Conservation (phyloP, 2,888 invertebrate species). For the Laspeyria flexula region DNA sequence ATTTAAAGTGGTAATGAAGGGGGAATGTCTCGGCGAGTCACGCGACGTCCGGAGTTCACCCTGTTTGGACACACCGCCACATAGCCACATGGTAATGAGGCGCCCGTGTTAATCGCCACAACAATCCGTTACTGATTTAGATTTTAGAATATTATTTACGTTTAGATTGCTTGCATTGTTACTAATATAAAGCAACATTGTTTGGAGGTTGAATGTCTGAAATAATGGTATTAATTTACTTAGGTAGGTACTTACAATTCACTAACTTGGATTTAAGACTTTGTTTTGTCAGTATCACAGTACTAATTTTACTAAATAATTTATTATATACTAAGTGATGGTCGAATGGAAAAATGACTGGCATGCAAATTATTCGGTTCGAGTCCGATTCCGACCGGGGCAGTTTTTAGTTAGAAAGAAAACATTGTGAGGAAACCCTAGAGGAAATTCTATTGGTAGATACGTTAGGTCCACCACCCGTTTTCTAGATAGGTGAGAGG, state of each 20-base stretch:
- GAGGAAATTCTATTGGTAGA: too few species aligned
- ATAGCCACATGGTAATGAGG: slow-evolving; percentile 41
- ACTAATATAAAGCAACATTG: background rate
- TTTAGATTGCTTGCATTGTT: background rate
- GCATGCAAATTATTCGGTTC: too few species aligned
- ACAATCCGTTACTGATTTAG: slow-evolving; percentile 16
- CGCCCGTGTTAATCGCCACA: slow-evolving; percentile 30
- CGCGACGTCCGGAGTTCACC: slow-evolving; percentile 46
- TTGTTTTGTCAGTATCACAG: too few species aligned
- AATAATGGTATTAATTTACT: background rate
- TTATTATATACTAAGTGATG: too few species aligned
- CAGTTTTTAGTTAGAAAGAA: too few species aligned
- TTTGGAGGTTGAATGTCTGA: background rate
- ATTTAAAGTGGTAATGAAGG: slow-evolving; percentile 45
- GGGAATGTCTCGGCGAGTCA: slow-evolving; percentile 46
- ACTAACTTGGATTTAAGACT: too few species aligned
- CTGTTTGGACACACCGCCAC: slow-evolving; percentile 48
- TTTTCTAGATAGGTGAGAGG: too few species aligned
- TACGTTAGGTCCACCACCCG: too few species aligned
- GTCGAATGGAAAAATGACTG: too few species aligned
- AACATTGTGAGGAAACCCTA: too few species aligned
- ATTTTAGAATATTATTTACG: slow-evolving; percentile 8
- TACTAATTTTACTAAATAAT: too few species aligned
- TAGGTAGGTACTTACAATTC: background rate
- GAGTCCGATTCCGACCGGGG: too few species aligned